A percentile compares a stretch with the other conserved stretches of the same genome.
Evolutionary conservation across 92 coral and sea anemone species (phyloP).

Genomic region (Porites evermanni): DNA sequence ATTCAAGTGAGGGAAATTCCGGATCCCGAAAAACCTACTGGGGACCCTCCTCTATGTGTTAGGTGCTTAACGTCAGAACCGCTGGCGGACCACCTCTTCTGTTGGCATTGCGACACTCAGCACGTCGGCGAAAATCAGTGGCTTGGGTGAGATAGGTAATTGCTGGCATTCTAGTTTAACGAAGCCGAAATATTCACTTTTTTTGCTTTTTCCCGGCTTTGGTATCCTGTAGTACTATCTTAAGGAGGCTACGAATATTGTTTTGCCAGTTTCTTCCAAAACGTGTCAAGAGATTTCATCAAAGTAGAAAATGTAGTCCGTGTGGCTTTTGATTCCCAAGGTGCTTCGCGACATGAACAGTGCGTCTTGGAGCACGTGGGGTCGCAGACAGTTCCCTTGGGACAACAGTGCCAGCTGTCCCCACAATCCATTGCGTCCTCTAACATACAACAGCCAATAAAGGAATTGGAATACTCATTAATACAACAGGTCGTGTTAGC

Average conservation of each 20-base stretch:
- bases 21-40: no score
- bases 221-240: not conserved
- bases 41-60: no score
- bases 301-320: conserved; percentile 57
- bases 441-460: conserved; percentile 75
- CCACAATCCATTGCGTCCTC: conserved; percentile 75
- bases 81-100: no score
- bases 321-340: conserved; percentile 70
- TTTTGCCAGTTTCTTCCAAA: conserved; percentile 49
- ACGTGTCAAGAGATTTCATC: conserved; percentile 55
- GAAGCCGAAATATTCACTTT: no score
- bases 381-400: conserved; percentile 73
- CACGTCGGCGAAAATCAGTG: no score
- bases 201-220: no score
- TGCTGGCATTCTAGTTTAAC: no score
- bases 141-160: no score
- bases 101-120: no score
- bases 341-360: conserved; percentile 73
- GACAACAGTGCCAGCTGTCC: conserved; percentile 84
- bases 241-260: not conserved
- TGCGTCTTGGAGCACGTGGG: conserved; percentile 54
- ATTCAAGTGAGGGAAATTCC: no score
- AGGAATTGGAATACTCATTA: conserved; percentile 56
- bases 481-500: conserved; percentile 63
- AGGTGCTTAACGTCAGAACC: no score